A percentile compares a stretch with the other conserved stretches of the same genome.
Conservation (phyloP, 2,113 vertebrate species). For the Marcusenius ussheri region DNA sequence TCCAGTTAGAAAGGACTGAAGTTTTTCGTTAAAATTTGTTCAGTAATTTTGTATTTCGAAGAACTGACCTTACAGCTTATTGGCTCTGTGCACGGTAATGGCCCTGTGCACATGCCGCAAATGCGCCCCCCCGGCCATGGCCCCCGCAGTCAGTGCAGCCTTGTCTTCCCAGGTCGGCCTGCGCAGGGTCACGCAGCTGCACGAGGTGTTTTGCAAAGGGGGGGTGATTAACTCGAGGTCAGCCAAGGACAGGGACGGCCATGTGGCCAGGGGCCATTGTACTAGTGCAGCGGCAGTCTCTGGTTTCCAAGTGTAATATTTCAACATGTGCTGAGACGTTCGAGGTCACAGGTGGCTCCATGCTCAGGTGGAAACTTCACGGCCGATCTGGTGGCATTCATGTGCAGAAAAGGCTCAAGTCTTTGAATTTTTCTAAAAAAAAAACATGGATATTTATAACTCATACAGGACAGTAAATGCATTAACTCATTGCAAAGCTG, state of each 20-base stretch:
- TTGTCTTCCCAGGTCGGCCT: background rate
- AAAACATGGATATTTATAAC: background rate
- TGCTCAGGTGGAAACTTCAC: background rate
- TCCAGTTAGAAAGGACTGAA: background rate
- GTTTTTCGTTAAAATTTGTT: background rate
- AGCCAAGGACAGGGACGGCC: background rate
- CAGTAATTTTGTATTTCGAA: background rate
- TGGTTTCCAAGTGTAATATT: constrained; percentile 3
- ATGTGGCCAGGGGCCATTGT: background rate
- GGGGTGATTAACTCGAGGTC: background rate
- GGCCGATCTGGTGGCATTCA: background rate
- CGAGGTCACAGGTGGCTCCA: background rate
- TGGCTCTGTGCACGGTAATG: background rate
- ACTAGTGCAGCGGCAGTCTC: background rate
- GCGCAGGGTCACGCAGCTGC: constrained; percentile 3
- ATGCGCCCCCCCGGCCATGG: background rate
- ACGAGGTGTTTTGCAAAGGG: background rate
- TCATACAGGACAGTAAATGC: no score
- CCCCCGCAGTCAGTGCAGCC: background rate
- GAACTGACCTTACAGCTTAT: background rate
- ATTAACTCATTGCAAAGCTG: background rate
- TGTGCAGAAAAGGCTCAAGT: background rate
- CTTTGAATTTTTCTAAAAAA: background rate
- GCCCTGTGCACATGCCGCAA: background rate
- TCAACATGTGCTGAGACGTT: background rate